Base-by-base conservation (phyloP, 2,888 invertebrate genomes). In the Zaprionus lineosus region DNA sequence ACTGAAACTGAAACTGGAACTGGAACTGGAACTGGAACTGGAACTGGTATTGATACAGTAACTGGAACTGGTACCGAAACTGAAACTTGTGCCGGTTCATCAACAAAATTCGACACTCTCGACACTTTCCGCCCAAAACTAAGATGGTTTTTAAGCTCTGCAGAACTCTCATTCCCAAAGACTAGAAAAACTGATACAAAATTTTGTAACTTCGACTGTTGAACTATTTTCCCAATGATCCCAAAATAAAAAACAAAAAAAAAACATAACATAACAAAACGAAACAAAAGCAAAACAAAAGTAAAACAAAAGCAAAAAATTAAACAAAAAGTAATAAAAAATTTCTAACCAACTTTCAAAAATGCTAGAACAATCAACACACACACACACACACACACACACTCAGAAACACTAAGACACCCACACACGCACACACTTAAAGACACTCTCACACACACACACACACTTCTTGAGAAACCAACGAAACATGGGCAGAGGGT, bases 301-400 rank as follows among this genome's bases (percentile, higher is more conserved):
- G 21, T 21, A 21, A 21, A 21, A 21, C 21, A 36, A 26, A 29
- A 28, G 24, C 19, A 31, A 26, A n/a, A 24, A 28, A 26, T 24
- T 31, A 15, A 19, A 61, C 11, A 44, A 29, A n/a, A n/a, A 24
- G 6, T 5, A 19, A 11, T 37, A 71, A 34, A 14, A 39, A 46
- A 60, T 79, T 85, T 74, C 81, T 75, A 73, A 56, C 73, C 44
- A 62, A 66, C 64, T 85, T 83, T 82, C 69, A 64, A 68, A 86
- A 69, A 75, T 83, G 82, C 82, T 83, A 86, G 82, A 83, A 83
- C 82, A 83, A 83, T 83, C 82, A 86, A 82, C 69, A 68, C 73
- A 68, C 51, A 24, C 8, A 24, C 24, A 67, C 68, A 69, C 44
- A 34, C 34, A 34, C 24, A 24, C 4, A 24, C 4, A 24, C 24